A percentile compares a stretch with the other conserved stretches of the same genome.
These are phyloP conservation scores for Oplegnathus fasciatus DNA, from an alignment of 2,113 vertebrate genomes.

Conservation along the genomic window DNA sequence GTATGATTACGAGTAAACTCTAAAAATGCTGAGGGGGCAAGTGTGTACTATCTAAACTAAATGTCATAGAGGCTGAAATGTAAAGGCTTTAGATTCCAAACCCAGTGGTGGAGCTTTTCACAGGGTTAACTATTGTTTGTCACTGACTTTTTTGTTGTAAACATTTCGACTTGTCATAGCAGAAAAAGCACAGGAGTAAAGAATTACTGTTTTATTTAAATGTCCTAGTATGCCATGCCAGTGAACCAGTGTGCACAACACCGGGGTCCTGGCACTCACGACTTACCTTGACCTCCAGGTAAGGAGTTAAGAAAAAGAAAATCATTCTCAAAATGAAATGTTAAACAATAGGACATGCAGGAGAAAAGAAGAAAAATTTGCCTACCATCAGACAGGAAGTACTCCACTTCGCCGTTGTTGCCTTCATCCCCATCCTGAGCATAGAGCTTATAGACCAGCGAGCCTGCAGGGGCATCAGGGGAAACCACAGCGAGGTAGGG, in stretches of 20 bases:
- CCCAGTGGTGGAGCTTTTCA: neutral
- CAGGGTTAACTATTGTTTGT: neutral
- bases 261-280: neutral
- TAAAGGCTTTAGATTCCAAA: neutral
- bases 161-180: neutral
- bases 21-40: neutral
- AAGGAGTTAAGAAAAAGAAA: neutral
- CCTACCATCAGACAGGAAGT: slow-evolving; percentile 91
- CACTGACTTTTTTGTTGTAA: neutral
- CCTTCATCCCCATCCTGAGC: slow-evolving; percentile 90
- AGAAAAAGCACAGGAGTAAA: neutral
- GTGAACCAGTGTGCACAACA: neutral
- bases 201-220: neutral
- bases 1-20: neutral
- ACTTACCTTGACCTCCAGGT: neutral
- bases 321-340: neutral
- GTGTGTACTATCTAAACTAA: neutral
- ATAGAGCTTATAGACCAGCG: slow-evolving; percentile 88
- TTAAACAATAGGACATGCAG: neutral
- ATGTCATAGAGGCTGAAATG: neutral
- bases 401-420: slow-evolving; percentile 88
- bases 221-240: no score
- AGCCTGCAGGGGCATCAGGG: slow-evolving; percentile 79
- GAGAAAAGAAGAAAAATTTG: neutral
- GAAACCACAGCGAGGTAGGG: slow-evolving; percentile 89